A percentile compares a stretch with the other conserved stretches of the same genome.
Conservation (phyloP, 1,140 invertebrate species). For the Drosophila bocki region DNA sequence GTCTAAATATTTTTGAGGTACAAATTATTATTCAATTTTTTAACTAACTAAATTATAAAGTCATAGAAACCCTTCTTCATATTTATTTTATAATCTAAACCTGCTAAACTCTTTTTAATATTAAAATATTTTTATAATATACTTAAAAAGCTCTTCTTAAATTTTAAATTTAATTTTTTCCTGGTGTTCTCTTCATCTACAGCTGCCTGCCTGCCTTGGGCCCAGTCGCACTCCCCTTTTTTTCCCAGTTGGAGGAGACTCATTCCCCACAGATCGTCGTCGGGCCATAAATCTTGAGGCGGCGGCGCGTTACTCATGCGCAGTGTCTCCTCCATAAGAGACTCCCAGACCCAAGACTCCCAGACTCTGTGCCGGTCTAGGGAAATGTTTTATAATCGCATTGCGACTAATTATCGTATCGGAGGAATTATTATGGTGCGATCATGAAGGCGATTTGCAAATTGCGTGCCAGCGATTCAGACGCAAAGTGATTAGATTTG, state of each 20-base stretch:
- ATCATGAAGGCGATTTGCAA: constrained; percentile 66
- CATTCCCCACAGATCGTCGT: constrained; percentile 10
- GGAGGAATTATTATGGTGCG: constrained; percentile 70
- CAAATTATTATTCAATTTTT: not conserved
- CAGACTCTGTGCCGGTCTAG: constrained; percentile 21
- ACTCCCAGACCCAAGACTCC: constrained; percentile 3
- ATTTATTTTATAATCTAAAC: too few relatives aligned
- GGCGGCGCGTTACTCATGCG: constrained; percentile 79
- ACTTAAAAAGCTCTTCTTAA: not conserved
- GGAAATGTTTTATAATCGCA: constrained; percentile 76
- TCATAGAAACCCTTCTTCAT: not conserved
- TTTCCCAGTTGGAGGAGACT: not conserved
- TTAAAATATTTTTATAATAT: not conserved
- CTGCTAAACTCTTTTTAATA: not conserved
- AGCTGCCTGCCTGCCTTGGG: constrained; percentile 1
- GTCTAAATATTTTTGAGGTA: not conserved
- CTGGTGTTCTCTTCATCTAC: not conserved
- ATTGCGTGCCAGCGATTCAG: constrained; percentile 57
- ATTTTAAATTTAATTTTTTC: not conserved
- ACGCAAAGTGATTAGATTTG: constrained; percentile 52
- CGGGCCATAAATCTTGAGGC: constrained; percentile 67
- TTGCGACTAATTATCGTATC: constrained; percentile 83
- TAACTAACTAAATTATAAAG: not conserved
- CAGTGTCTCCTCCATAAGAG: constrained; percentile 45
- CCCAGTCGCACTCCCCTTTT: not conserved